Percentiles rank a stretch among this genome's conserved stretches.
phyloP scores from a whole-genome alignment of 2,113 vertebrate species.

The Antechinus flavipes region DNA sequence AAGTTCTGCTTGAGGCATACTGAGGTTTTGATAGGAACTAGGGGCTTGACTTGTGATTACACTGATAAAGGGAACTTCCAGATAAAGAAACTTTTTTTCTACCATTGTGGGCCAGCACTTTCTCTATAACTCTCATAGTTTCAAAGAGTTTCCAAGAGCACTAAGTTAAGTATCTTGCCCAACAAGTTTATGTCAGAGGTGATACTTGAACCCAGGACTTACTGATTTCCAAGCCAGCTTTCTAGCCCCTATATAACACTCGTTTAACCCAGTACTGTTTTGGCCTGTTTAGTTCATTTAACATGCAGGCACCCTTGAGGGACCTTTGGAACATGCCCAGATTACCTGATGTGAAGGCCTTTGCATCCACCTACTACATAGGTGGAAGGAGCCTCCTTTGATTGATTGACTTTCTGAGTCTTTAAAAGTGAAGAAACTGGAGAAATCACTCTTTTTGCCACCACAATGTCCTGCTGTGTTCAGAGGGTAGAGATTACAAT shows the following conservation, averaged over 20 bases:
- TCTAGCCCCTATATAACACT: not conserved
- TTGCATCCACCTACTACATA: no score
- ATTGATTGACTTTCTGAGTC: no score
- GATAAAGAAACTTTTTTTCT: not conserved
- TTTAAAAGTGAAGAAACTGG: no score
- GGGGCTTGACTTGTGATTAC: not conserved
- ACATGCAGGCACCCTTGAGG: not conserved
- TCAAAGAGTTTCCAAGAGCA: no score
- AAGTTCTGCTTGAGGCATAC: no score
- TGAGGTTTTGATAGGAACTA: not conserved
- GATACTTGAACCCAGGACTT: not conserved
- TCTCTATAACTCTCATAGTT: not conserved
- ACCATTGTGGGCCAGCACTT: not conserved
- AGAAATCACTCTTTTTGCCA: no score
- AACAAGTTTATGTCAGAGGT: no score
- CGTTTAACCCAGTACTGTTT: not conserved
- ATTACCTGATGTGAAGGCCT: no score
- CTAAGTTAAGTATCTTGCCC: no score
- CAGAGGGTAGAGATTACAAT: no score
- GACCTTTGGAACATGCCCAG: not conserved
- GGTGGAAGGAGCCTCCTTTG: no score
- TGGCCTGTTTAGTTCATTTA: not conserved
- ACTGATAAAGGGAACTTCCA: not conserved
- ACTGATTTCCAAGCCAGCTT: not conserved
- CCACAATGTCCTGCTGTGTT: no score